Conservation (phyloP, 2,888 invertebrate genomes). For the Lithodes maja region DNA sequence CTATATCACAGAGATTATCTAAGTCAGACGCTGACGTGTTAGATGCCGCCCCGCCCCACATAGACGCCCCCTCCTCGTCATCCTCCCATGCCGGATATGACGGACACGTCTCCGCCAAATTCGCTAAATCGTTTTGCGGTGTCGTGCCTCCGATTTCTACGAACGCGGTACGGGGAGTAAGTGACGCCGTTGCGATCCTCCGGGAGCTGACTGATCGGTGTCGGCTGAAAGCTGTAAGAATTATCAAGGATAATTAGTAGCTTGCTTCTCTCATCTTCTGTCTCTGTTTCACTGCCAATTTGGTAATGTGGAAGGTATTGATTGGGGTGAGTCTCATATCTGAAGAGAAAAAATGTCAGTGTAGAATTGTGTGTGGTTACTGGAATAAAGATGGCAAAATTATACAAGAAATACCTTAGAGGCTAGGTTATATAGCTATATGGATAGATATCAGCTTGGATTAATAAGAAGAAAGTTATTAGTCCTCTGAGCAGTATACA, state of each 20-base stretch:
- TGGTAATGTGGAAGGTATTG: no score
- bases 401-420: no score
- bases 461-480: no score
- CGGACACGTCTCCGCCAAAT: conserved; percentile 47
- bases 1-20: conserved; percentile 93
- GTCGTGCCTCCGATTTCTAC: conserved; percentile 59
- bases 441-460: no score
- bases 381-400: no score
- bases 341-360: no score
- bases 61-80: conserved; percentile 77
- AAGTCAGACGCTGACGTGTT: conserved; percentile 85
- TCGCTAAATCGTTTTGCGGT: conserved; percentile 38
- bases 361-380: no score
- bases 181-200: conserved; percentile 56
- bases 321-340: no score
- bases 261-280: conserved; percentile 71
- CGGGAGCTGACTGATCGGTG: conserved; percentile 37
- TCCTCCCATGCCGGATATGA: conserved; percentile 58
- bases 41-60: conserved; percentile 81
- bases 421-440: no score
- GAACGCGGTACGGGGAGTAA: conserved; percentile 59
- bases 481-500: no score
- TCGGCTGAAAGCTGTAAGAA: conserved; percentile 37
- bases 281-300: no score
- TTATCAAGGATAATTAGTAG: conserved; percentile 53